Percentiles rank a stretch among this genome's conserved stretches.
Conservation (phyloP, 2,888 invertebrate species). For the Helicoverpa assulta region DNA sequence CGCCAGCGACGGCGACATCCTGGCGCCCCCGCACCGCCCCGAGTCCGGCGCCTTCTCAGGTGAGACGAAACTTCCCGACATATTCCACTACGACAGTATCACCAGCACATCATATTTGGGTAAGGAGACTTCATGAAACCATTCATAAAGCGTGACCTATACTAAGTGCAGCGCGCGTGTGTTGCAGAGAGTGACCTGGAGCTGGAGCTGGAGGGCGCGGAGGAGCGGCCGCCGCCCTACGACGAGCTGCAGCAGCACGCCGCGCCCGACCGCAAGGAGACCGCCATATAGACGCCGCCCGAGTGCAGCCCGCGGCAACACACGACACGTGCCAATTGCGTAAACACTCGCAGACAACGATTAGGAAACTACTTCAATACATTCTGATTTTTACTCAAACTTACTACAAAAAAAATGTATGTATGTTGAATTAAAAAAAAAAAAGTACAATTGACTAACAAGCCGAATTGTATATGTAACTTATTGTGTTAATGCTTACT, state of each 20-base stretch:
- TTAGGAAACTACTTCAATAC: too few relatives aligned
- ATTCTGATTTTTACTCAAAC: too few relatives aligned
- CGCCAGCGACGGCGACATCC: constrained; percentile 85
- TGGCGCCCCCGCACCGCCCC: constrained; percentile 79
- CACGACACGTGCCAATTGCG: neutral
- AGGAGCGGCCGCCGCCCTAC: constrained; percentile 80
- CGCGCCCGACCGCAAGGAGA: constrained; percentile 74
- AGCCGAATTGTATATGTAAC: too few relatives aligned
- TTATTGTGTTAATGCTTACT: neutral
- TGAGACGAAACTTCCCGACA: constrained; percentile 49
- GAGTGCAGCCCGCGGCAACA: too few relatives aligned
- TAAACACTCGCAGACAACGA: too few relatives aligned
- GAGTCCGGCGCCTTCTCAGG: constrained; percentile 87
- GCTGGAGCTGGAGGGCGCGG: constrained; percentile 76
- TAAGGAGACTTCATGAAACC: neutral
- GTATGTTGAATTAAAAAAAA: too few relatives aligned
- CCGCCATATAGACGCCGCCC: constrained; percentile 74
- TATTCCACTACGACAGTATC: neutral
- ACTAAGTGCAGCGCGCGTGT: neutral
- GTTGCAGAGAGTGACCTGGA: constrained; percentile 84
- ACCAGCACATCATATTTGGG: neutral
- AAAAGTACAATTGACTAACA: too few relatives aligned
- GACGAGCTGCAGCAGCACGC: constrained; percentile 73
- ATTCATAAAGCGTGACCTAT: too few relatives aligned
- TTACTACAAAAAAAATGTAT: too few relatives aligned